Base-by-base conservation (phyloP, 2,888 invertebrate genomes). In the Tetanocera ferruginea region DNA sequence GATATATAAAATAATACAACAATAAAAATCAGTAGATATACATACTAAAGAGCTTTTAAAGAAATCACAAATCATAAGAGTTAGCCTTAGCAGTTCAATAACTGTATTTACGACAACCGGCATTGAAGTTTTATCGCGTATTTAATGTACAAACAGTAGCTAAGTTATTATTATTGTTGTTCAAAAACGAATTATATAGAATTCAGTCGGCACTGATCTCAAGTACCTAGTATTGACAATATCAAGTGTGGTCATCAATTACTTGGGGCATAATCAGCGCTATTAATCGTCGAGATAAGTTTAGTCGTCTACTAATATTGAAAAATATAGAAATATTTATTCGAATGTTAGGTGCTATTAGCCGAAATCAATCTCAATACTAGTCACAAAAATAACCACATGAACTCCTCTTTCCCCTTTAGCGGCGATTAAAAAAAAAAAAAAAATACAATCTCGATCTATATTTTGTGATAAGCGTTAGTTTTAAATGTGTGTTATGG, bases 181-280 rank as follows among this genome's bases (percentile, higher is more conserved):
- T 23, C 25, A 4, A 57, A 8, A 6, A 23, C 23, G 57, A 25
- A 28, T 60, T 60, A 19, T 19, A 23, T 23, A 3, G 57, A 19
- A 28, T 19, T 23, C 19, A 23, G 23, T 43, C 43, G 49, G 23
- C 55, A 31, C 55, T 60, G 60, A 72, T 60, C 72, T 72, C 57
- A 57, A 72, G 72, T 72, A 31, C 23, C 23, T 23, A 23, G n/a
- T 43, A 43, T 3, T 60, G 23, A 23, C 72, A 11, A 72, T 69
- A 72, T 23, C 72, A 72, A 60, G 72, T 43, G 25, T 60, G 37
- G 55, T 25, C 72, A 72, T 43, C 43, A 34, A 72, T 72, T 72
- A 43, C 60, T 60, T 57, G 1, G 34, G 34, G 43, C 72, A 34
- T 71, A 34, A 55, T 71, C 71, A 57, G n/a, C 6, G 72, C 72